Percentiles rank a stretch among this genome's conserved stretches.
Evolutionary conservation across 2,113 vertebrate species (phyloP).

Genomic region (Syrmaticus mikado): DNA sequence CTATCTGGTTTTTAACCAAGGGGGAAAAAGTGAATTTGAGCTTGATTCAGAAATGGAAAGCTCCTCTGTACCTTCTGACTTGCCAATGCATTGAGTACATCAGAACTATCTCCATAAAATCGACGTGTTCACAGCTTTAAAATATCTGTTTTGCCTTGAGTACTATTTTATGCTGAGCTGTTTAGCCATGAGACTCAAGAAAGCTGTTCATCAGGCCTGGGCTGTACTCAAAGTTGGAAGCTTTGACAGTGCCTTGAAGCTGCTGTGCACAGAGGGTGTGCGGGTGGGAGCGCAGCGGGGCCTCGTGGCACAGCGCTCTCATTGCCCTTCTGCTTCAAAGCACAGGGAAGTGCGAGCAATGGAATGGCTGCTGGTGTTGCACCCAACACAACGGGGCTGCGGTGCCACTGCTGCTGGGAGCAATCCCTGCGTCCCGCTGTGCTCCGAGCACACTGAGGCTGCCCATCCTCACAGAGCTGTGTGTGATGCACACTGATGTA

Average conservation of each 20-base stretch:
- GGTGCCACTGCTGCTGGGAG: not conserved
- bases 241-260: constrained; percentile 45
- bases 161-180: too few relatives aligned
- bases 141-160: not conserved
- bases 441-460: not conserved
- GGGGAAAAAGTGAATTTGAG: not conserved
- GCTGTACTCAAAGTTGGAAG: not conserved
- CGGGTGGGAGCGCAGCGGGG: not conserved
- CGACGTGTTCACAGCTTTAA: not conserved
- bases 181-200: not conserved
- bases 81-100: fast-evolving
- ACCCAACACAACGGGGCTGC: fast-evolving
- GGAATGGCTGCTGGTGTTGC: too few relatives aligned
- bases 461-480: fast-evolving
- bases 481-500: not conserved
- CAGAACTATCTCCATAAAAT: not conserved
- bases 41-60: not conserved
- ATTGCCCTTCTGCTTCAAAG: not conserved
- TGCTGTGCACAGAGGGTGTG: fast-evolving
- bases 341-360: not conserved
- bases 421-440: fast-evolving
- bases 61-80: fast-evolving
- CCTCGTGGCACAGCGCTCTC: too few relatives aligned
- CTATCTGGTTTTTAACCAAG: not conserved
- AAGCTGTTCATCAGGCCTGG: fast-evolving